phyloP scores from a whole-genome alignment of 1,140 invertebrate species.

The Lordiphosa mommai region DNA sequence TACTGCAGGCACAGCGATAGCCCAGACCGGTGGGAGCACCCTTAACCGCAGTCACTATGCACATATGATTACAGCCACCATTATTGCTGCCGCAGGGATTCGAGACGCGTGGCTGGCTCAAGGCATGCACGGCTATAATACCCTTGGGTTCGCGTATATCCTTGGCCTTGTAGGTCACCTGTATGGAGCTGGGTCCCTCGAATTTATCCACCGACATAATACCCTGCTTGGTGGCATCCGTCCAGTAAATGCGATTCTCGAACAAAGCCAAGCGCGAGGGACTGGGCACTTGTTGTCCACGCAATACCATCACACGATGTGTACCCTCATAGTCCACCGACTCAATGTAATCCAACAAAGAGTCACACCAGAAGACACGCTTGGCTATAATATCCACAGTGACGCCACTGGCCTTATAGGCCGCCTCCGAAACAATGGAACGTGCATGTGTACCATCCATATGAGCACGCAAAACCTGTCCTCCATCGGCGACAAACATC shows the following conservation, averaged over 20 bases:
- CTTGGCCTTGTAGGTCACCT: conserved; percentile 89
- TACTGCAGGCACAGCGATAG: conserved; percentile 95
- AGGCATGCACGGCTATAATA: conserved; percentile 89
- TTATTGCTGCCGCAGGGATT: conserved; percentile 96
- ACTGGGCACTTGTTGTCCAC: conserved; percentile 92
- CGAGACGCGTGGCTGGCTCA: conserved; percentile 87
- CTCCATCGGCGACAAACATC: conserved; percentile 97
- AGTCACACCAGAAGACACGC: conserved; percentile 97
- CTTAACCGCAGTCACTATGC: conserved; percentile 91
- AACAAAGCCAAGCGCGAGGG: conserved; percentile 92
- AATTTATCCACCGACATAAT: conserved; percentile 96
- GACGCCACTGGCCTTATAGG: conserved; percentile 93
- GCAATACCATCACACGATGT: conserved; percentile 87
- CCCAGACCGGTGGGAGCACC: conserved; percentile 89
- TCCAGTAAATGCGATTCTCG: conserved; percentile 96
- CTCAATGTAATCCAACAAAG: conserved; percentile 97
- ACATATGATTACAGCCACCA: conserved; percentile 97
- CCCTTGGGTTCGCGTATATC: conserved; percentile 91
- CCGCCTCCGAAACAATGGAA: conserved; percentile 93
- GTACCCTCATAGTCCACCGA: conserved; percentile 96
- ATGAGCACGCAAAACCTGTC: conserved; percentile 91
- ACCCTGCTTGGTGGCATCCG: conserved; percentile 96
- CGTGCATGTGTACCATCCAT: conserved; percentile 93
- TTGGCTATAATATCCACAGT: conserved; percentile 92
- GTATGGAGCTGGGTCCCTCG: conserved; percentile 87